A percentile compares a stretch with the other conserved stretches of the same genome.
phyloP scores from a whole-genome alignment of 2,888 invertebrate species.

The Ophion slaviceki region DNA sequence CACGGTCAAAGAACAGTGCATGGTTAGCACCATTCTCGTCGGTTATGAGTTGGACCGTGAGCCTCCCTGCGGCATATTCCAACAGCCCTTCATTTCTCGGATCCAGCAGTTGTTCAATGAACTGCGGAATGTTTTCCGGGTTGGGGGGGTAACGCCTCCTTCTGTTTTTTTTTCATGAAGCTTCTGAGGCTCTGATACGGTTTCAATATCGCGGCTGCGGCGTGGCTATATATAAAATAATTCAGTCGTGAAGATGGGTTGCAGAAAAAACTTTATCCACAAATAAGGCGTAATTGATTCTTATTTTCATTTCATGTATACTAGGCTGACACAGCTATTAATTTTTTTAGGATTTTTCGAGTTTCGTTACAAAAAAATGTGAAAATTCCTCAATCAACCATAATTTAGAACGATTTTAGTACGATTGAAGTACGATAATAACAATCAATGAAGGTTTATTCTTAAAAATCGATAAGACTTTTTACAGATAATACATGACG shows the following conservation, averaged over 20 bases:
- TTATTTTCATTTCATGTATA: too few species aligned
- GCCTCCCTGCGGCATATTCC: constrained; percentile 23
- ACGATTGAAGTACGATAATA: too few species aligned
- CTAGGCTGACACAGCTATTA: too few species aligned
- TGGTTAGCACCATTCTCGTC: constrained; percentile 27
- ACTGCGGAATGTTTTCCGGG: constrained; percentile 18
- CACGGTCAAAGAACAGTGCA: constrained; percentile 11
- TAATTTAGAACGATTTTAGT: too few species aligned
- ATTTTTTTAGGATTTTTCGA: too few species aligned
- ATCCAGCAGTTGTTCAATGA: constrained; percentile 21
- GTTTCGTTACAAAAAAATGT: too few species aligned
- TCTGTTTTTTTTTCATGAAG: constrained; percentile 36
- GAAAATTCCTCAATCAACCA: too few species aligned
- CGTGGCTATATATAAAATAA: constrained; percentile 19
- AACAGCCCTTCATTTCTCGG: constrained; percentile 5
- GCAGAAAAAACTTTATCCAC: too few species aligned
- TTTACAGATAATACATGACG: too few species aligned
- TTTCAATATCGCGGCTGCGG: constrained; percentile 32
- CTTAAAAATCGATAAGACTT: too few species aligned
- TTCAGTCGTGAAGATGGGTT: background rate
- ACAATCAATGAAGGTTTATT: too few species aligned
- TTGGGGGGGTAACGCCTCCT: constrained; percentile 15
- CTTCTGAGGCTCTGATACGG: constrained; percentile 4
- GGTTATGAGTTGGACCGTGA: background rate
- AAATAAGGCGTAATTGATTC: too few species aligned